Evolutionary conservation across 2,113 vertebrate species (phyloP), one percentile per base, ranked within the genome.

Genomic region (Sterna hirundo): DNA sequence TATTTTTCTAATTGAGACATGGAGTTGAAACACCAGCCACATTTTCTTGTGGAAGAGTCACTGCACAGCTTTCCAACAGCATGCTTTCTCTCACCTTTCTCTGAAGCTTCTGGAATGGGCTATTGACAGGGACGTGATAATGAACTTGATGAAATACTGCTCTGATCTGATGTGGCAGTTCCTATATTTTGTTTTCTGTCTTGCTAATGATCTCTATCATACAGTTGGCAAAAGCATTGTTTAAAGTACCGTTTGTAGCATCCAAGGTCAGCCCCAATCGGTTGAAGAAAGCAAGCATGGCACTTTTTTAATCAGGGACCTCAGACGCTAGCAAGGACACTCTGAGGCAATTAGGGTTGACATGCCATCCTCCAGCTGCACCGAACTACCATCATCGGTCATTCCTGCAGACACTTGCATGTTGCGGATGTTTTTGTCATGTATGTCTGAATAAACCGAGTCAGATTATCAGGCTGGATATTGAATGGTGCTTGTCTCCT

Each of bases 221-320:
- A 40, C 22, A 42, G 30, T 13, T 52, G 60, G 36, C 60, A 65
- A 65, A 62, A 79, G 8, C 60, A 77, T 13, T 25, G 38, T 44
- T 79, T 44, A 78, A 66, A 70, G 8, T 20, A 10, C 10, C 0
- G 0, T 40, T 46, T 54, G 38, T 34, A 71, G 26, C 1, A 0
- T 22, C 26, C 77, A 58, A 82, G 77, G 84, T 62, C 87, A 84
- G 34, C 25, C 47, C 42, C 4, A 22, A 38, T 1, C 0, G 0
- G 17, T 10, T 22, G 60, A 75, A 61, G 34, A 68, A 84, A 84
- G 51, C 30, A 62, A 68, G 69, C 13, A 19, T 4, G 11, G 13
- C 25, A 10, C 15, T 57, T 72, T 72, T 84, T 65, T 47, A 57
- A 40, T 46, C 30, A 34, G 54, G 9, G 25, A 47, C 21, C 42